A percentile compares a stretch with the other conserved stretches of the same genome.
Evolutionary conservation across 2,888 invertebrate species (phyloP).

Genomic region (Lithophane semibrunnea): DNA sequence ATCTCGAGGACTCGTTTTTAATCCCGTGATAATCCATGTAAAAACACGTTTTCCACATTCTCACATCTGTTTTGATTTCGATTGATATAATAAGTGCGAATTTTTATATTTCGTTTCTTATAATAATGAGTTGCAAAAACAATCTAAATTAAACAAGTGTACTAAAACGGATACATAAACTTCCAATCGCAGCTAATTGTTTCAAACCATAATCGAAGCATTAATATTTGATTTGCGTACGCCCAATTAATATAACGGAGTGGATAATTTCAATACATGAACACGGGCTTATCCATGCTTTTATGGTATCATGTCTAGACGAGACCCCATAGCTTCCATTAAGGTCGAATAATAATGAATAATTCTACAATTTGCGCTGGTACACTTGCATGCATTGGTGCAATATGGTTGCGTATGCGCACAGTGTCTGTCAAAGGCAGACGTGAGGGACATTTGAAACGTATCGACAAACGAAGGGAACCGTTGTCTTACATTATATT

Average conservation of each 20-base stretch:
- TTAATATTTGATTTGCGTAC: slow-evolving; percentile 62
- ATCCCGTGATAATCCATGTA: slow-evolving; percentile 64
- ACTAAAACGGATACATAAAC: slow-evolving; percentile 56
- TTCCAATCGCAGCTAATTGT: slow-evolving; percentile 56
- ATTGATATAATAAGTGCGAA: neutral
- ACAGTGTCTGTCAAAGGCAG: slow-evolving; percentile 59
- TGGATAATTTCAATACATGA: slow-evolving; percentile 61
- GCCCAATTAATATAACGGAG: slow-evolving; percentile 61
- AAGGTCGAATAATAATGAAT: slow-evolving; percentile 77
- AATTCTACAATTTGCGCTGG: slow-evolving; percentile 77
- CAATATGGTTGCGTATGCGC: slow-evolving; percentile 76
- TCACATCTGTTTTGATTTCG: slow-evolving; percentile 2
- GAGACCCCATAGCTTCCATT: slow-evolving; percentile 64
- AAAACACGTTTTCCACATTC: slow-evolving; percentile 29
- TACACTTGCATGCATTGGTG: slow-evolving; percentile 78
- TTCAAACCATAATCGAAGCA: slow-evolving; percentile 42
- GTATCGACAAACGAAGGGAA: slow-evolving; percentile 67
- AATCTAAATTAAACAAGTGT: slow-evolving; percentile 36
- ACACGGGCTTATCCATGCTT: slow-evolving; percentile 67
- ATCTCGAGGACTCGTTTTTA: slow-evolving; percentile 53
- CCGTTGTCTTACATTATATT: slow-evolving; percentile 70
- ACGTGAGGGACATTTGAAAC: slow-evolving; percentile 77
- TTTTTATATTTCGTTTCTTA: neutral
- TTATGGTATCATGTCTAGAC: slow-evolving; percentile 71
- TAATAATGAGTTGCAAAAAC: slow-evolving; percentile 22